Conservation (phyloP, 1,140 invertebrate genomes). For the Scaptomyza pallida region DNA sequence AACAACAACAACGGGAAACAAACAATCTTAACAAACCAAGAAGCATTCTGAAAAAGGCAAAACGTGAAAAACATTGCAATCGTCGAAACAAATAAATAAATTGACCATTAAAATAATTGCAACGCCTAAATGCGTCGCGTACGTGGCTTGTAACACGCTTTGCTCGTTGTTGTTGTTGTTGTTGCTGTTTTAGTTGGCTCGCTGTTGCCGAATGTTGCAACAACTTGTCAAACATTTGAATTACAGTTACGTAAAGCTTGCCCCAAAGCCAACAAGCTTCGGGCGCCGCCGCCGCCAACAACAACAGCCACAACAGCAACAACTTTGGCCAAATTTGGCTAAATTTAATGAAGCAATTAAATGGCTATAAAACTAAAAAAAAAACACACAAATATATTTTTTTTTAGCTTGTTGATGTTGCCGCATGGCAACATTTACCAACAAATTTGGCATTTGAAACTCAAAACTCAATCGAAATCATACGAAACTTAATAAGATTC, state of each 20-base stretch:
- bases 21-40: constrained; percentile 15
- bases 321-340: constrained; percentile 74
- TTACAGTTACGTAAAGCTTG: constrained; percentile 77
- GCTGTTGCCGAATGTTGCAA: constrained; percentile 71
- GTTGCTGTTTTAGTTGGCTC: constrained; percentile 44
- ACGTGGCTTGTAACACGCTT: constrained; percentile 78
- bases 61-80: constrained; percentile 55
- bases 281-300: constrained; percentile 30
- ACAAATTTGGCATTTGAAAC: constrained; percentile 19
- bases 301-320: constrained; percentile 22
- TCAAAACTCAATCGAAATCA: constrained; percentile 19
- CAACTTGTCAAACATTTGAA: constrained; percentile 83
- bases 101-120: constrained; percentile 83
- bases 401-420: constrained; percentile 41
- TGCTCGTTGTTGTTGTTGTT: constrained; percentile 50
- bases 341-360: constrained; percentile 83
- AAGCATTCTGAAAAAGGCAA: constrained; percentile 76
- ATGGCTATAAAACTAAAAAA: constrained; percentile 61
- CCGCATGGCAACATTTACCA: constrained; percentile 20
- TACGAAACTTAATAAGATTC: too few species aligned
- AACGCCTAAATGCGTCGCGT: constrained; percentile 77
- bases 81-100: constrained; percentile 79
- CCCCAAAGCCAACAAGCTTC: constrained; percentile 25
- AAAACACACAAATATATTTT: constrained; percentile 35
- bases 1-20: constrained; percentile 24